phyloP scores from a whole-genome alignment of 2,113 vertebrate genomes.

The Nematolebias whitei region DNA sequence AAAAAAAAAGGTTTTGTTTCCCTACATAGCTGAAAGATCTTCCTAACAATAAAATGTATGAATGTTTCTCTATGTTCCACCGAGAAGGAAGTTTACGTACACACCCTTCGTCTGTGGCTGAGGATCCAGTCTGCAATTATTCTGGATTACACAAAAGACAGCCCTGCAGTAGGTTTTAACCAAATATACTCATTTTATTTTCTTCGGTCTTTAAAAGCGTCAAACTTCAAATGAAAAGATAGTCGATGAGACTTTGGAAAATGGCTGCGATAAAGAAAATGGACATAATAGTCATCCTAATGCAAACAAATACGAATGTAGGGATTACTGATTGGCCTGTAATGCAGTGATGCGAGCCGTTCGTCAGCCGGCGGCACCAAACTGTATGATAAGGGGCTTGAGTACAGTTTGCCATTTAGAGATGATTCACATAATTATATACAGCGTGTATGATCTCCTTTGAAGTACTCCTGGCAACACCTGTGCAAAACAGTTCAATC shows the following conservation, averaged over 20 bases:
- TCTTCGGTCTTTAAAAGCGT: constrained; percentile 35
- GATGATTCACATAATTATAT: constrained; percentile 36
- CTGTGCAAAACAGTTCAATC: constrained; percentile 10
- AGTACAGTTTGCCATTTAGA: constrained; percentile 12
- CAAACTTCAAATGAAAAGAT: constrained; percentile 20
- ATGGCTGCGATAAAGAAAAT: neutral
- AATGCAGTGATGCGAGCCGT: constrained; percentile 33
- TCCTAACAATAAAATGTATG: constrained; percentile 37
- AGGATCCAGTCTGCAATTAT: constrained; percentile 69
- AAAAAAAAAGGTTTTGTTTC: constrained; percentile 3
- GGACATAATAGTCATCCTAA: neutral
- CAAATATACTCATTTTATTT: constrained; percentile 36
- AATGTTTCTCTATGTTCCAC: constrained; percentile 29
- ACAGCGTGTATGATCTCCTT: neutral
- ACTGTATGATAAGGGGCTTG: constrained; percentile 18
- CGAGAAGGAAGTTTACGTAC: constrained; percentile 45
- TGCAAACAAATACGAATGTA: neutral
- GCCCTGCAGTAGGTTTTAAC: constrained; percentile 41
- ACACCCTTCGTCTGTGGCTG: constrained; percentile 61
- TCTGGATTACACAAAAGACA: constrained; percentile 58
- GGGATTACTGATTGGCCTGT: constrained; percentile 29
- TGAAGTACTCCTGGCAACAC: constrained; percentile 5
- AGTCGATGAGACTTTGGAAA: neutral
- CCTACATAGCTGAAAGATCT: constrained; percentile 10
- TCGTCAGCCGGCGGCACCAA: constrained; percentile 25